phyloP scores from a whole-genome alignment of 53 echinoderm and acorn worm genomes.

The Stichopus horrens region DNA sequence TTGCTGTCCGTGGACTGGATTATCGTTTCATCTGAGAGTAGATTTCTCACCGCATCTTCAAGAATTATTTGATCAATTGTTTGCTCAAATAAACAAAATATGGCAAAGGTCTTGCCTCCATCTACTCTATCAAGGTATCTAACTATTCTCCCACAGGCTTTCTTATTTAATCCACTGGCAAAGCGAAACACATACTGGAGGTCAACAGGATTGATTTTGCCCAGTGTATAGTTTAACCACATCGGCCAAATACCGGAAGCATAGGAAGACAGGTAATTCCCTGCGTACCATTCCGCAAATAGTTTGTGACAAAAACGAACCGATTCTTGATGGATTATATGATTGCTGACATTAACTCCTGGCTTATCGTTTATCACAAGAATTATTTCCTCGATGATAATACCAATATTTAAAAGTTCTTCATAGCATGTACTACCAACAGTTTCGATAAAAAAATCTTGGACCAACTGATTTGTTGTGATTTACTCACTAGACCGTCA shows the following conservation, averaged over 20 bases:
- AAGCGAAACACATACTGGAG: not conserved
- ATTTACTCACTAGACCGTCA: not conserved
- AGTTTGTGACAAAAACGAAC: conserved; percentile 1
- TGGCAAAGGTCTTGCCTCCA: not conserved
- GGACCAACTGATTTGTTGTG: not conserved
- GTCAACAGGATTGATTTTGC: not conserved
- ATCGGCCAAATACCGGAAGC: not conserved
- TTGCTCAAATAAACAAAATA: not conserved
- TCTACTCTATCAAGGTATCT: not conserved
- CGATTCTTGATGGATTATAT: not conserved
- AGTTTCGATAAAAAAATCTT: not conserved
- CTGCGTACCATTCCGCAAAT: not conserved
- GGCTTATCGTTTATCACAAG: not conserved
- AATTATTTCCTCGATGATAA: not conserved
- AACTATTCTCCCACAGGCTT: not conserved
- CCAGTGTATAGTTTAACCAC: not conserved
- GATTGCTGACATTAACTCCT: not conserved
- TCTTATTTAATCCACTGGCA: too few relatives aligned
- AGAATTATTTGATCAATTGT: not conserved
- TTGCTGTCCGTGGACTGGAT: not conserved
- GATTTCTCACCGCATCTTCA: not conserved
- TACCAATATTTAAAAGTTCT: not conserved
- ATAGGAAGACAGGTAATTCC: not conserved
- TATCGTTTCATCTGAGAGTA: not conserved
- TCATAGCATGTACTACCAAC: not conserved